Base-by-base conservation (phyloP, 2,113 vertebrate species). In the Myiopsitta monachus region DNA sequence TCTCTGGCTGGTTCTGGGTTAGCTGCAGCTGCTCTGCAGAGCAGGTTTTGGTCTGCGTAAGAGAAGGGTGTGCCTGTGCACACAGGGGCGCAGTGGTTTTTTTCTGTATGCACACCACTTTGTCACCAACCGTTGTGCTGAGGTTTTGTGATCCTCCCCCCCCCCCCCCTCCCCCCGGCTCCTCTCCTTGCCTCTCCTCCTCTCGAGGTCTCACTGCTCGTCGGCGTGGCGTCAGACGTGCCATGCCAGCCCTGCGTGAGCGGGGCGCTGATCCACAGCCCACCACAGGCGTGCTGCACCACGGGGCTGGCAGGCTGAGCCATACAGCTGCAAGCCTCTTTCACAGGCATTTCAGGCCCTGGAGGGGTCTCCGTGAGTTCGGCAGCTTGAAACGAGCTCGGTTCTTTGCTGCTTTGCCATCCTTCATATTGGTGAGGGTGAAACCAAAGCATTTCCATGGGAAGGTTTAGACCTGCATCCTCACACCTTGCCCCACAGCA, bases 291-390 rank as follows among this genome's bases (percentile, higher is more conserved):
- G 98, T 98, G 98, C 98, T 98, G 98, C 98, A 33, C 98, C 49
- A 98, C 91, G n/a, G 99, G 98, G 98, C 98, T 96, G 97, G 98
- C 98, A 98, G 98, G 98, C 98, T 98, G 98, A 98, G 97, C 98
- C 98, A 98, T 98, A 97, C 98, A 97, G 98, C 99, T 98, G 98
- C 95, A 93, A 98, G 98, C 98, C 98, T 98, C 98, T 97, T 98
- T 99, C 98, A 98, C 98, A 99, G 98, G 97, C 98, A 95, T 97
- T 96, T 97, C 97, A 97, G 96, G 92, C 97, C 97, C 96, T 95
- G 96, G 97, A 97, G 97, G 79, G 95, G 88, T 96, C 92, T 36
- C 95, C 97, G 92, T 91, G 95, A 97, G 95, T 96, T 97, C 96
- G 96, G 97, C 95, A 96, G 97, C 96, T 97, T 96, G 93, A 97